These are phyloP conservation scores for Alsophila aescularia DNA, from an alignment of 2,888 invertebrate genomes.

Conservation along the genomic window DNA sequence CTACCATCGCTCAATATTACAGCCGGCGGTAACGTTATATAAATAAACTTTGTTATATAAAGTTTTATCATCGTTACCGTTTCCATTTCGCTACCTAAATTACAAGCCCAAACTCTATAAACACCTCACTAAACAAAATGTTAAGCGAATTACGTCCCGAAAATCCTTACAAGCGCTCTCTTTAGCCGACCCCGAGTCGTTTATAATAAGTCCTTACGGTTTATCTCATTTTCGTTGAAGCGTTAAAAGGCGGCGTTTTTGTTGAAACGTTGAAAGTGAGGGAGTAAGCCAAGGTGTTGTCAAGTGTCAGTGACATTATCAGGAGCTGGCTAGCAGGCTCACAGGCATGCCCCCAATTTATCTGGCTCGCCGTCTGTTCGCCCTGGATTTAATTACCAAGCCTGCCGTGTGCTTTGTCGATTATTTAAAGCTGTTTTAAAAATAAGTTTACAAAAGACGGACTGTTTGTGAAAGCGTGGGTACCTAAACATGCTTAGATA, in stretches of 20 bases:
- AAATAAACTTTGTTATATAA: not conserved
- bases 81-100: not conserved
- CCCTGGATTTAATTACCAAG: slow-evolving; percentile 67
- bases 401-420: slow-evolving; percentile 45
- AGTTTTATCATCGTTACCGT: not conserved
- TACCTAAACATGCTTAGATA: not conserved
- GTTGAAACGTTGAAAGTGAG: slow-evolving; percentile 46
- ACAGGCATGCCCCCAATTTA: slow-evolving; percentile 54
- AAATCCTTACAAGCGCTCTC: slow-evolving; percentile 24
- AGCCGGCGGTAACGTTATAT: no score
- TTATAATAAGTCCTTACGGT: slow-evolving; percentile 52
- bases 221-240: slow-evolving; percentile 58
- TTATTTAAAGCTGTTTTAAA: slow-evolving; percentile 16
- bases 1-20: no score
- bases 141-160: slow-evolving; percentile 25
- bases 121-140: slow-evolving; percentile 20
- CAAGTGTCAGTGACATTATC: slow-evolving; percentile 77
- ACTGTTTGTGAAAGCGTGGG: not conserved
- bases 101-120: slow-evolving; percentile 12
- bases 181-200: slow-evolving; percentile 36
- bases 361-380: slow-evolving; percentile 63
- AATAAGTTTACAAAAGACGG: slow-evolving; percentile 1
- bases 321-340: slow-evolving; percentile 55
- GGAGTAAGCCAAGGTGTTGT: slow-evolving; percentile 56
- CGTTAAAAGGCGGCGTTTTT: slow-evolving; percentile 46